Conservation (phyloP, 2,113 vertebrate genomes). For the Mesembrinibis cayennensis region DNA sequence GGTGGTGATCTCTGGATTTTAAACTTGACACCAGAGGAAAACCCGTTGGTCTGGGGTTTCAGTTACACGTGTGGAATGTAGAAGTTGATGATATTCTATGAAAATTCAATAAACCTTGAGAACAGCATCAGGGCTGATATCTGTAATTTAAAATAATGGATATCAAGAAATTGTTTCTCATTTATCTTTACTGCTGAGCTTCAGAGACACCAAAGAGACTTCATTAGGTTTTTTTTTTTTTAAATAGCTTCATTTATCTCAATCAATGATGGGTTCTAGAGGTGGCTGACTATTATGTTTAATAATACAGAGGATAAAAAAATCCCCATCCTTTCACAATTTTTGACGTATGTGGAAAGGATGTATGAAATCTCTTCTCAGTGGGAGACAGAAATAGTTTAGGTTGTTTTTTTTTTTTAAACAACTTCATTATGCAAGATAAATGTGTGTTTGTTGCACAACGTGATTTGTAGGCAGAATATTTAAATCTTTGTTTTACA, state of each 20-base stretch:
- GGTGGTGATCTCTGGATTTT: neutral
- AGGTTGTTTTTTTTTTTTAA: neutral
- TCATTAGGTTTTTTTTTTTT: constrained; percentile 73
- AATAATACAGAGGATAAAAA: constrained; percentile 55
- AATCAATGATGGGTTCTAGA: constrained; percentile 80
- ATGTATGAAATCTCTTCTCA: neutral
- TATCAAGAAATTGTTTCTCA: constrained; percentile 84
- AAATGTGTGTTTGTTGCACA: neutral
- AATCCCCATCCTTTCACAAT: neutral
- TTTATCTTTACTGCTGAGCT: constrained; percentile 84
- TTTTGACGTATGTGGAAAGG: constrained; percentile 4
- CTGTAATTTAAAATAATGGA: constrained; percentile 86
- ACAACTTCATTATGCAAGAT: neutral
- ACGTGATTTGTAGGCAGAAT: neutral
- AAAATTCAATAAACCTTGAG: constrained; percentile 79
- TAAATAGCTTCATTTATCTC: constrained; percentile 82
- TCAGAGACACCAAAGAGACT: constrained; percentile 77
- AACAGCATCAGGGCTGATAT: constrained; percentile 74
- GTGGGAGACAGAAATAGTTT: neutral
- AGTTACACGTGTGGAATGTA: neutral
- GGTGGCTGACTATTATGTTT: constrained; percentile 76
- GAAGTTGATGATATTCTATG: constrained; percentile 62
- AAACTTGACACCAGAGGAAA: neutral
- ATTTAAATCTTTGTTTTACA: constrained; percentile 32
- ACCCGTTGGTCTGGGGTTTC: neutral